Base-by-base conservation (phyloP, 2,797 vertebrate species). In the Melanotaenia boesemani region DNA sequence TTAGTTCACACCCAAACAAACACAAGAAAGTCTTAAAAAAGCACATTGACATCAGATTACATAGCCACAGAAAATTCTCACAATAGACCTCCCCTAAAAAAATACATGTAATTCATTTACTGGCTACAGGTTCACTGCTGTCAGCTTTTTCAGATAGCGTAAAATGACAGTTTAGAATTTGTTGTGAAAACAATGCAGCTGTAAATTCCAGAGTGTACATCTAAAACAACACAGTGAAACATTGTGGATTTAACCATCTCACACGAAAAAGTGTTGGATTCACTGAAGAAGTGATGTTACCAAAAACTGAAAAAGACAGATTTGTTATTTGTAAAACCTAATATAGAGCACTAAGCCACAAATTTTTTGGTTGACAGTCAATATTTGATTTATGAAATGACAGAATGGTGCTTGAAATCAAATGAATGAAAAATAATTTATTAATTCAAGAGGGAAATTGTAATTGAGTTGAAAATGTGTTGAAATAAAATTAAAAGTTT, bases 1-100 rank as follows among this genome's bases (percentile, higher is more conserved):
- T 64, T 67, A 57, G 70, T 71, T 84, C 58, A 72, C 77, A 67
- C 72, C 72, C 68, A 88, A 65, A 46, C 39, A 56, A 8, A 8
- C 39, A 22, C 24, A 36, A 50, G 20, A 69, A 37, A 75, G 46
- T 32, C 34, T 44, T 0, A 67, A 30, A 74, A 57, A 66, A 63
- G n/a, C 41, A 26, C 10, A 5, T 11, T 28, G 41, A 78, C 46
- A 32, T 26, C 20, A 34, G 37, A n/a, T 41, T 32, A n/a, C 15
- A 30, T 13, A 54, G 41, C 9, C 13, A 37, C 32, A 30, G 54
- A 26, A 36, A 30, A 48, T 30, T 7, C 0, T 5, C 48, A 1
- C 5, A 3, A 41, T 24, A 13, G 57, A 16, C 11, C 20, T 58
- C n/a, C 26, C 16, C 37, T n/a, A 56, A 41, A 36, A 52, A 24